Evolutionary conservation across 2,888 invertebrate genomes (phyloP).

Genomic region (Eupithecia inturbata): DNA sequence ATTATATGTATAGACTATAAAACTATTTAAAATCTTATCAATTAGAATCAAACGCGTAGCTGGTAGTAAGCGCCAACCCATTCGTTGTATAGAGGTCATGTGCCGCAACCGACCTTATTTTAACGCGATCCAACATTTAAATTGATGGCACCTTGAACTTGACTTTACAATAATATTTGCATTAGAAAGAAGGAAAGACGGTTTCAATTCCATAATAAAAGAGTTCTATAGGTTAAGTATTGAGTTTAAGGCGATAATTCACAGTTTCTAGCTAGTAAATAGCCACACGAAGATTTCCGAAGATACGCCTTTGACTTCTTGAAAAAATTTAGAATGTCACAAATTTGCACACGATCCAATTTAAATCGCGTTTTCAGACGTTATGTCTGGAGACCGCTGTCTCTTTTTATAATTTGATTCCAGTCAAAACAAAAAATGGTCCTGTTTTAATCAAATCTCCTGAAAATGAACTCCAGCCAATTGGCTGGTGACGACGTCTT

Average conservation of each 20-base stretch:
- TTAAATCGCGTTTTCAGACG: slow-evolving; percentile 23
- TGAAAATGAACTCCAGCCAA: slow-evolving; percentile 39
- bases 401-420: slow-evolving; percentile 31
- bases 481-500: slow-evolving; percentile 57
- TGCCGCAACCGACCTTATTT: slow-evolving; percentile 38
- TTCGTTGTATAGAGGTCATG: slow-evolving; percentile 36
- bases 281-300: slow-evolving; percentile 5
- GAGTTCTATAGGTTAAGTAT: not conserved
- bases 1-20: not conserved
- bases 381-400: slow-evolving; percentile 29
- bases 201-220: not conserved
- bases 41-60: not conserved
- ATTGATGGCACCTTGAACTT: slow-evolving; percentile 46
- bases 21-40: not conserved
- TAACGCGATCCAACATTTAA: slow-evolving; percentile 32
- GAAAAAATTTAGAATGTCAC: slow-evolving; percentile 39
- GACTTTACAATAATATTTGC: slow-evolving; percentile 34
- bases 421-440: slow-evolving; percentile 34
- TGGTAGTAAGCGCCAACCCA: slow-evolving; percentile 21
- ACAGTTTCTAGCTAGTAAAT: not conserved
- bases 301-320: slow-evolving; percentile 20
- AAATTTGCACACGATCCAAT: slow-evolving; percentile 40
- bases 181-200: not conserved
- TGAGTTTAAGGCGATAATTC: not conserved
- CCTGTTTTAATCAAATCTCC: slow-evolving; percentile 40